These are phyloP conservation scores for Trachelus troglodyta DNA, from an alignment of 2,888 invertebrate species.

Conservation along the genomic window DNA sequence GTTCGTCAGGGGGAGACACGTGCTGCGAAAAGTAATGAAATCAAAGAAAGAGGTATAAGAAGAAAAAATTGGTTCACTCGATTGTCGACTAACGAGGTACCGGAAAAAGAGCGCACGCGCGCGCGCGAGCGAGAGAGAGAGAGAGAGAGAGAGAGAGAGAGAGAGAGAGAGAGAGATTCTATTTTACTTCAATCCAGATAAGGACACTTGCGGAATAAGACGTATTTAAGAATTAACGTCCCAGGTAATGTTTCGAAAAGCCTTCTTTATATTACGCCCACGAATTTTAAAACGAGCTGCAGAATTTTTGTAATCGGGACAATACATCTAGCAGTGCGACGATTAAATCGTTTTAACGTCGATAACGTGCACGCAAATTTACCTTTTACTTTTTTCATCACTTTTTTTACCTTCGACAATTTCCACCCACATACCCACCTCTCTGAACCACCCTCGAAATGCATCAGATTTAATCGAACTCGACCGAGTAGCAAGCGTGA, in stretches of 20 bases:
- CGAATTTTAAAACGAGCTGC: slow-evolving; percentile 41
- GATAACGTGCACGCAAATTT: too few species aligned
- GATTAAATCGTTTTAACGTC: too few species aligned
- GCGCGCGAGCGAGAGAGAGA: not conserved
- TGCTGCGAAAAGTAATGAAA: too few species aligned
- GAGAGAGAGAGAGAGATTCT: not conserved
- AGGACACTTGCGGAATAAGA: slow-evolving; percentile 24
- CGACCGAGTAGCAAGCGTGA: too few species aligned
- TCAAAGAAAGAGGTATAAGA: too few species aligned
- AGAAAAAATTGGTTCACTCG: not conserved
- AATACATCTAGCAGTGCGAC: too few species aligned
- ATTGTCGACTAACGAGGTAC: slow-evolving; percentile 17
- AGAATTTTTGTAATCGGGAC: slow-evolving; percentile 32
- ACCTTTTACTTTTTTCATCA: too few species aligned
- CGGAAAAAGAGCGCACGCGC: not conserved
- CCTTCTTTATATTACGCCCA: slow-evolving; percentile 36
- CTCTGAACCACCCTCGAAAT: too few species aligned
- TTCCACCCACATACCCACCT: too few species aligned
- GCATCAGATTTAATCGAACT: too few species aligned
- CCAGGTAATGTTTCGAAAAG: slow-evolving; percentile 1
- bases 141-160: not conserved
- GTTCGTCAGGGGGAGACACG: too few species aligned
- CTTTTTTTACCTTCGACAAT: too few species aligned
- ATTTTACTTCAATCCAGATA: slow-evolving; percentile 26
- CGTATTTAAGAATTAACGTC: slow-evolving; percentile 19